These are phyloP conservation scores for Melanotaenia nigrans DNA, from an alignment of 2,797 vertebrate genomes.

Conservation along the genomic window DNA sequence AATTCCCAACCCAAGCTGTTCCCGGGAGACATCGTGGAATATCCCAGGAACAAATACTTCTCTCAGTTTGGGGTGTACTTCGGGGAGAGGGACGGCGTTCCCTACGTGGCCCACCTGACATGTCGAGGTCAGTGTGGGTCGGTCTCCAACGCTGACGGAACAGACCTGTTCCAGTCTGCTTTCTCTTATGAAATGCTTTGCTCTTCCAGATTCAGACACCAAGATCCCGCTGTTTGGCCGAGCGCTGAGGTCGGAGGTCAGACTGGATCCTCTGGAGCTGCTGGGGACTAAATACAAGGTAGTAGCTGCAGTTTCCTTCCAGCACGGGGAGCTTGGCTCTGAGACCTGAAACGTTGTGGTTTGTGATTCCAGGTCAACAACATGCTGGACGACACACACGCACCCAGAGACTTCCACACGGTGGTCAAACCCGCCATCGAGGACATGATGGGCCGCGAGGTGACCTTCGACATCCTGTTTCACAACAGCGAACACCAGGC, in stretches of 20 bases:
- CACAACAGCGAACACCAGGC: slow-evolving; percentile 88
- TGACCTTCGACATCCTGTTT: slow-evolving; percentile 85
- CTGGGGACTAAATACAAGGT: slow-evolving; percentile 81
- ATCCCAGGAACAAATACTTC: slow-evolving; percentile 81
- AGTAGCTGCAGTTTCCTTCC: not conserved
- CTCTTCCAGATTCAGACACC: slow-evolving; percentile 75
- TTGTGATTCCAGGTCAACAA: slow-evolving; percentile 57
- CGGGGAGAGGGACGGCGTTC: slow-evolving; percentile 81
- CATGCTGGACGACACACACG: slow-evolving; percentile 75
- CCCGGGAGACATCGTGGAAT: slow-evolving; percentile 85
- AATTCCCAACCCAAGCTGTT: slow-evolving; percentile 68
- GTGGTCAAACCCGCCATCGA: slow-evolving; percentile 82
- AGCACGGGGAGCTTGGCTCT: no score
- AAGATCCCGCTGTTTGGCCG: slow-evolving; percentile 80
- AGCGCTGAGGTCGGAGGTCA: slow-evolving; percentile 80
- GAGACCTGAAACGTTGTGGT: no score
- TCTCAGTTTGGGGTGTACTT: slow-evolving; percentile 84
- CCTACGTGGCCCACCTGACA: slow-evolving; percentile 84
- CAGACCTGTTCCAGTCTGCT: no score
- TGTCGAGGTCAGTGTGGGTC: slow-evolving; percentile 66
- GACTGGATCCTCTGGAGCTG: slow-evolving; percentile 80
- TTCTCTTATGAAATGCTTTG: no score
- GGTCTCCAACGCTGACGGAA: no score
- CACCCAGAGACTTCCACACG: slow-evolving; percentile 76
- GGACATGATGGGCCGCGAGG: slow-evolving; percentile 72